phyloP scores from a whole-genome alignment of 2,888 invertebrate species.

The Alviniconcha strummeri region DNA sequence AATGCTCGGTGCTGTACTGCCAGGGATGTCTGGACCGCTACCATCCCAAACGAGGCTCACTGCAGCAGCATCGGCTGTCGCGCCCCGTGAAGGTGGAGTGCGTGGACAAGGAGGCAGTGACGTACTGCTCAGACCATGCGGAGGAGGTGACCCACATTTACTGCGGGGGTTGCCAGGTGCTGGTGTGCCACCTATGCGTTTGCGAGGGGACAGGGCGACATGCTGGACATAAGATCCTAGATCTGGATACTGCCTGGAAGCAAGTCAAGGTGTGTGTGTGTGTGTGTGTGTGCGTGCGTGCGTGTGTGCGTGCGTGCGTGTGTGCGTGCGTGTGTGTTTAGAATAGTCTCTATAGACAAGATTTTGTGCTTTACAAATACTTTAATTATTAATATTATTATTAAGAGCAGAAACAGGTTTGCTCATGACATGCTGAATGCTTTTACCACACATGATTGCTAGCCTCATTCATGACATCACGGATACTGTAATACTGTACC shows the following conservation, averaged over 20 bases:
- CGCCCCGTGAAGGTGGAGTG: constrained; percentile 43
- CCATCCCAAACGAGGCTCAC: constrained; percentile 63
- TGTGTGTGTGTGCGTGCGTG: background rate
- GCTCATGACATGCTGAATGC: too few relatives aligned
- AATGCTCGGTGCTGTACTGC: constrained; percentile 68
- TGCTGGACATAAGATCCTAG: constrained; percentile 65
- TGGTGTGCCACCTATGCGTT: constrained; percentile 68
- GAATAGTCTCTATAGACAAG: too few relatives aligned
- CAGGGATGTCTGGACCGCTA: constrained; percentile 61
- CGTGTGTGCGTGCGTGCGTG: background rate
- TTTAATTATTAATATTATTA: background rate
- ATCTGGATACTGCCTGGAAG: constrained; percentile 63
- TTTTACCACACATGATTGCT: too few relatives aligned
- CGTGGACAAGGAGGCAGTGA: constrained; percentile 46
- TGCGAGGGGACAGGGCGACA: constrained; percentile 69
- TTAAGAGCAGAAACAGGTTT: background rate
- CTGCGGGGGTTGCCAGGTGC: constrained; percentile 64
- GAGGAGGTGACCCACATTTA: constrained; percentile 62
- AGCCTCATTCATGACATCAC: too few relatives aligned
- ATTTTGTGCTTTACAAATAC: background rate
- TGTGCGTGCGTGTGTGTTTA: background rate
- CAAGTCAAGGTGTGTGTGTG: constrained; percentile 57
- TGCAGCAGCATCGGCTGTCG: constrained; percentile 59
- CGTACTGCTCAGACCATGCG: constrained; percentile 62
- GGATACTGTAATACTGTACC: too few relatives aligned